A percentile compares a stretch with the other conserved stretches of the same genome.
Conservation (phyloP, 2,888 invertebrate genomes). For the Drosophila falleni region DNA sequence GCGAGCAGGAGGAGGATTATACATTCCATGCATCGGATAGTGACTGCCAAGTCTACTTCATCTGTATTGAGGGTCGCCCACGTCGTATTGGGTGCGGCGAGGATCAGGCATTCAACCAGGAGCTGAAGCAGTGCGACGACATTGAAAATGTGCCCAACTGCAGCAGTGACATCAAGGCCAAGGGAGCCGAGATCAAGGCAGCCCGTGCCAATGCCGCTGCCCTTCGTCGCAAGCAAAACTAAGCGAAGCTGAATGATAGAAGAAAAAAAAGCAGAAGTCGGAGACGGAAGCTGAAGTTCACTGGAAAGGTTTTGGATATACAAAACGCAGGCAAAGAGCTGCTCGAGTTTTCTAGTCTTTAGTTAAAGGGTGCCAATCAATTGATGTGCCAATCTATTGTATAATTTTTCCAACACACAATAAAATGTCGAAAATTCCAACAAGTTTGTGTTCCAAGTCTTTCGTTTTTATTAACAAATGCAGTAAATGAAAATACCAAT, state of each 20-base stretch:
- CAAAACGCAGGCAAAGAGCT: conserved; percentile 45
- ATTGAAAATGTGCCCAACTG: conserved; percentile 92
- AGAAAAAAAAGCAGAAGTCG: too few species aligned
- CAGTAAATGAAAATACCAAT: background rate
- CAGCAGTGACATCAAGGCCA: conserved; percentile 83
- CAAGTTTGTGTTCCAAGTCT: conserved; percentile 48
- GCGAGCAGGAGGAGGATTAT: conserved; percentile 86
- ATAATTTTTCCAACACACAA: conserved; percentile 39
- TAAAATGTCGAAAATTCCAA: conserved; percentile 14
- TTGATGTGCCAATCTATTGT: conserved; percentile 48
- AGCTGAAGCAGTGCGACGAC: conserved; percentile 90
- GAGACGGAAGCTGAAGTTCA: conserved; percentile 8
- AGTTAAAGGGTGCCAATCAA: conserved; percentile 61
- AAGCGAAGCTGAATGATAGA: background rate
- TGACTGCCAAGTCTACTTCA: conserved; percentile 92
- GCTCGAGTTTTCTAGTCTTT: conserved; percentile 80
- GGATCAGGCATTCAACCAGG: conserved; percentile 91
- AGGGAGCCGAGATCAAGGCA: conserved; percentile 79
- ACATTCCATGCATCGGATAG: conserved; percentile 86
- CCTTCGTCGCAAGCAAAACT: conserved; percentile 41
- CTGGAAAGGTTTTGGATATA: conserved; percentile 33
- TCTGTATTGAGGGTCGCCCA: conserved; percentile 91
- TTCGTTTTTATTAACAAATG: conserved; percentile 24
- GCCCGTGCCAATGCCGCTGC: conserved; percentile 73
- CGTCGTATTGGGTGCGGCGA: conserved; percentile 91